phyloP scores from a whole-genome alignment of 2,797 vertebrate species.

The Sebastes paucispinis region DNA sequence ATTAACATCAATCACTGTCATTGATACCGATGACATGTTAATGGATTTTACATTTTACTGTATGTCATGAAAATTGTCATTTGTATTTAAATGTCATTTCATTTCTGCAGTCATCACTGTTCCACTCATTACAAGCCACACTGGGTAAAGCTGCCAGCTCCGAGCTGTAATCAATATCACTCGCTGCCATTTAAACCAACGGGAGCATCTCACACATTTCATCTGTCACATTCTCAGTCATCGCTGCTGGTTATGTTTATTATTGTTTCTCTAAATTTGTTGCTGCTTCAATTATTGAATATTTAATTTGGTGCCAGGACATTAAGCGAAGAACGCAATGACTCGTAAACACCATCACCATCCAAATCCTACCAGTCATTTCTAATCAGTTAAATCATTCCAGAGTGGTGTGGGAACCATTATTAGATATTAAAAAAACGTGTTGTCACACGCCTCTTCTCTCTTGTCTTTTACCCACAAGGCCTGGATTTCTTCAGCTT shows the following conservation, averaged over 20 bases:
- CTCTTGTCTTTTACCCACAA: not conserved
- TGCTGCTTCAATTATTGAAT: not conserved
- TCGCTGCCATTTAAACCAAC: not conserved
- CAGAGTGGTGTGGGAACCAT: not conserved
- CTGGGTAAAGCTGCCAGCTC: slow-evolving; percentile 9
- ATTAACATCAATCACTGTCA: slow-evolving; percentile 50
- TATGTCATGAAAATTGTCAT: slow-evolving; percentile 26
- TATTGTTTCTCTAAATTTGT: not conserved
- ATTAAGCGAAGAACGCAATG: not conserved
- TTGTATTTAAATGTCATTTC: slow-evolving; percentile 39
- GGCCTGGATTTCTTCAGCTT: not conserved
- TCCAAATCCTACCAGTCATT: not conserved
- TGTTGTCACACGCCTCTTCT: not conserved
- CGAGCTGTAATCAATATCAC: slow-evolving; percentile 26
- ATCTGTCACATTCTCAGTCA: not conserved
- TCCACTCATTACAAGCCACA: slow-evolving; percentile 6
- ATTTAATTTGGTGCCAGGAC: slow-evolving; percentile 2
- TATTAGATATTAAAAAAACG: too few species aligned
- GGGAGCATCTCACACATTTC: not conserved
- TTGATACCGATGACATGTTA: not conserved
- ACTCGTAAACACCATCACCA: not conserved
- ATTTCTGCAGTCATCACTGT: slow-evolving; percentile 11
- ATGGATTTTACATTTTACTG: not conserved
- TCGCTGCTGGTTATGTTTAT: not conserved
- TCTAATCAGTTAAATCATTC: not conserved